phyloP scores from a whole-genome alignment of 2,888 invertebrate genomes.

The Muschampia staudingeri region DNA sequence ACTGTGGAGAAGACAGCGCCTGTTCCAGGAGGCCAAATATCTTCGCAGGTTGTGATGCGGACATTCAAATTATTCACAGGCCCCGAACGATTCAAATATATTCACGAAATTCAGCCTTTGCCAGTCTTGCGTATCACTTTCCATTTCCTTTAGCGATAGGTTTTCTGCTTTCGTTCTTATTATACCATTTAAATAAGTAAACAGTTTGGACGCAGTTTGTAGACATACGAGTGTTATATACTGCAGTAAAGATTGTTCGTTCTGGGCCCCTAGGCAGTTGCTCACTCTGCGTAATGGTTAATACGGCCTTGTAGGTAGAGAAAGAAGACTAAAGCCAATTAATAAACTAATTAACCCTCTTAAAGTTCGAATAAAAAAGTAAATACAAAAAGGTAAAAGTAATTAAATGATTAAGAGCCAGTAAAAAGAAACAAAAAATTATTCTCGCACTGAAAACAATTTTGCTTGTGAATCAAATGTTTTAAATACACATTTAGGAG shows the following conservation, averaged over 20 bases:
- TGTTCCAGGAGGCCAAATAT: constrained; percentile 2
- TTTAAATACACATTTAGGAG: constrained; percentile 23
- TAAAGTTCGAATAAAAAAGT: background rate
- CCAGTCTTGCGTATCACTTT: constrained; percentile 1
- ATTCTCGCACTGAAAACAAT: background rate
- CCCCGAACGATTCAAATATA: constrained; percentile 30
- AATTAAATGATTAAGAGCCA: background rate
- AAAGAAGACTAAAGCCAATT: no score
- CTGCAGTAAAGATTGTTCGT: no score
- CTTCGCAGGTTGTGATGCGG: background rate
- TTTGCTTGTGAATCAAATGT: constrained; percentile 27
- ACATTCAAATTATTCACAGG: constrained; percentile 32
- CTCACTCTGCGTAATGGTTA: no score
- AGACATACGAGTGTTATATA: no score
- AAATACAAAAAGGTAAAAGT: no score
- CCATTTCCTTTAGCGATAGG: background rate
- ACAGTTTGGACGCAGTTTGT: no score
- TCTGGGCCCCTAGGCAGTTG: no score
- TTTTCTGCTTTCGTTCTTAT: background rate
- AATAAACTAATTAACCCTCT: background rate
- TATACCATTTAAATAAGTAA: background rate
- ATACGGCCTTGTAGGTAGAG: no score
- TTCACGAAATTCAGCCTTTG: constrained; percentile 26
- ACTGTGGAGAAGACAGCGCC: background rate
- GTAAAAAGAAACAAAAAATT: background rate